A percentile compares a stretch with the other conserved stretches of the same genome.
phyloP scores from a whole-genome alignment of 2,113 vertebrate genomes.

The Pungitius pungitius region DNA sequence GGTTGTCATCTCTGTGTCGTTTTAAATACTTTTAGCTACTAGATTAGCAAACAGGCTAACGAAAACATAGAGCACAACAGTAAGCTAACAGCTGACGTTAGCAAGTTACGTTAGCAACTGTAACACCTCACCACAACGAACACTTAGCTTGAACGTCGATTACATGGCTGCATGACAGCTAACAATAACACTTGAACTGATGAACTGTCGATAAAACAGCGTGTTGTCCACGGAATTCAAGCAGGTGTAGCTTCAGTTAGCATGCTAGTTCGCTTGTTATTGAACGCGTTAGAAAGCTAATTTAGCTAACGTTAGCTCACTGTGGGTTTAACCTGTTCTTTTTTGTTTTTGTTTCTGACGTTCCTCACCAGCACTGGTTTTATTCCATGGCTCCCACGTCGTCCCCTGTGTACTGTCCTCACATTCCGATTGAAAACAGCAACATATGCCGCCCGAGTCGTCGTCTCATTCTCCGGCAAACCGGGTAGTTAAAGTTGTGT shows the following conservation, averaged over 20 bases:
- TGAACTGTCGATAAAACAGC: no score
- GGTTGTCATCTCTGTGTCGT: no score
- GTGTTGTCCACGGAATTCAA: not conserved
- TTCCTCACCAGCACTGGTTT: constrained; percentile 46
- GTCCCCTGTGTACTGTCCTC: not conserved
- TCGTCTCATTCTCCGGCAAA: not conserved
- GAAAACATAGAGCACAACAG: not conserved
- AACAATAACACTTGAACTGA: no score
- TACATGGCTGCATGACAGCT: not conserved
- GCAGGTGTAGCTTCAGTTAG: constrained; percentile 28
- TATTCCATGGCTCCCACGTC: constrained; percentile 51
- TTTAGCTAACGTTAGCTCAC: constrained; percentile 15
- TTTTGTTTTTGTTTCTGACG: not conserved
- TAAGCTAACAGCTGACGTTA: not conserved
- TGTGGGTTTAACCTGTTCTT: constrained; percentile 17
- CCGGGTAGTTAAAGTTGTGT: not conserved
- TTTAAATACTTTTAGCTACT: not conserved
- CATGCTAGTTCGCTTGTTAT: not conserved
- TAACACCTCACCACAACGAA: constrained; percentile 6
- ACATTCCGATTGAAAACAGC: not conserved
- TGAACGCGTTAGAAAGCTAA: constrained; percentile 40
- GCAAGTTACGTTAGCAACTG: constrained; percentile 12
- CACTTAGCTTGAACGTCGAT: not conserved
- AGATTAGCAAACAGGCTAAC: constrained; percentile 36
- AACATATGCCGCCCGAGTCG: not conserved